These are phyloP conservation scores for Ispidina picta DNA, from an alignment of 2,797 vertebrate genomes.

Conservation along the genomic window DNA sequence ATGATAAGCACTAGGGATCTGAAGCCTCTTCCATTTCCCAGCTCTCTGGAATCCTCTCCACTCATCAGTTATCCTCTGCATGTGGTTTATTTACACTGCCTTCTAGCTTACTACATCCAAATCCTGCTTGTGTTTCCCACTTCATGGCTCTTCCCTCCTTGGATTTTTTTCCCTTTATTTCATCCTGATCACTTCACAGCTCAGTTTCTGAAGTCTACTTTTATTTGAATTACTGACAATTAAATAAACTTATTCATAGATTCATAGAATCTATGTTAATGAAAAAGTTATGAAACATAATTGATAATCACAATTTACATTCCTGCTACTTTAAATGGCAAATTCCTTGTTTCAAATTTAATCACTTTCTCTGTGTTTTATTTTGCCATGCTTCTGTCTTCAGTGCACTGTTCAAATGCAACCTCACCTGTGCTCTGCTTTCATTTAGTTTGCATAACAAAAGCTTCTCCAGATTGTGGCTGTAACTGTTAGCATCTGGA, in stretches of 20 bases:
- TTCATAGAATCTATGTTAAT: too few species aligned
- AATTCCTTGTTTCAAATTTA: background rate
- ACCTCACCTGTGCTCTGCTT: background rate
- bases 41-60: background rate
- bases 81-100: background rate
- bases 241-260: background rate
- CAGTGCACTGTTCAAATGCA: background rate
- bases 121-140: background rate
- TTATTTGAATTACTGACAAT: background rate
- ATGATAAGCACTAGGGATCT: background rate
- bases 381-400: background rate
- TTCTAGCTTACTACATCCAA: background rate
- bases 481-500: background rate
- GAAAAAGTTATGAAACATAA: background rate
- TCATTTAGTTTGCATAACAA: background rate
- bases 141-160: background rate
- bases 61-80: background rate
- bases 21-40: background rate
- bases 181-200: background rate
- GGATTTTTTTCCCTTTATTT: too few species aligned
- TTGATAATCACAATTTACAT: background rate
- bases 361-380: background rate
- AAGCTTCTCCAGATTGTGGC: background rate
- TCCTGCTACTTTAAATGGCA: background rate
- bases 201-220: background rate